Base-by-base conservation (phyloP, 2,888 invertebrate species). In the Drosophila borborema region DNA sequence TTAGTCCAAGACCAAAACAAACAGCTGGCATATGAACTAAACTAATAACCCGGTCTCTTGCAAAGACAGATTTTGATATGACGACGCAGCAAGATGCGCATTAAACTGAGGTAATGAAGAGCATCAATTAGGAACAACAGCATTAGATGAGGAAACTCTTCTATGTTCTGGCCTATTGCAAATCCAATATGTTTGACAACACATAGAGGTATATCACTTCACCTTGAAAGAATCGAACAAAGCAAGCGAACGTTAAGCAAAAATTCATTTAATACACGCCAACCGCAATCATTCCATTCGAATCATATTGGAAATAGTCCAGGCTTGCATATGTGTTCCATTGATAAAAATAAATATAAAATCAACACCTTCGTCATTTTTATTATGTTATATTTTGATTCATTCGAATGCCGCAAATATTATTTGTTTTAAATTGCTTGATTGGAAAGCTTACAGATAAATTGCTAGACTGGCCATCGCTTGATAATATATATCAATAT, bases 1-100 rank as follows among this genome's bases (percentile, higher is more conserved):
- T 67, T 40, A 72, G 51, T 51, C 64, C 66, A 79, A 80, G 60
- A 75, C 72, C 40, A 66, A 67, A 65, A 46, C 61, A 74, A 68
- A 64, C 49, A 68, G 36, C 59, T 48, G 53, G 34, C 51, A 61
- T 54, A 51, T 54, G 40, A 69, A 63, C 70, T 73, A 71, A 61
- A 74, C 74, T 66, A 74, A 70, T 56, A 53, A 45, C 51, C 49
- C 31, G 31, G 59, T 61, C 65, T 63, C 38, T 2, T 34, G 36
- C 16, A 9, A 3, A 10, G 28, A 40, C 18, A n/a, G 46, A 49
- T 53, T 56, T 65, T 18, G 23, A 55, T 66, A 54, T 45, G 10
- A 36, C 40, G 16, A 62, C 10, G 49, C 34, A 55, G 31, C 43
- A 3, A 41, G 60, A 36, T 58, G 72, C 54, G 60, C 77, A 48